Base-by-base conservation (phyloP, 2,113 vertebrate genomes). In the Hassar affinis region DNA sequence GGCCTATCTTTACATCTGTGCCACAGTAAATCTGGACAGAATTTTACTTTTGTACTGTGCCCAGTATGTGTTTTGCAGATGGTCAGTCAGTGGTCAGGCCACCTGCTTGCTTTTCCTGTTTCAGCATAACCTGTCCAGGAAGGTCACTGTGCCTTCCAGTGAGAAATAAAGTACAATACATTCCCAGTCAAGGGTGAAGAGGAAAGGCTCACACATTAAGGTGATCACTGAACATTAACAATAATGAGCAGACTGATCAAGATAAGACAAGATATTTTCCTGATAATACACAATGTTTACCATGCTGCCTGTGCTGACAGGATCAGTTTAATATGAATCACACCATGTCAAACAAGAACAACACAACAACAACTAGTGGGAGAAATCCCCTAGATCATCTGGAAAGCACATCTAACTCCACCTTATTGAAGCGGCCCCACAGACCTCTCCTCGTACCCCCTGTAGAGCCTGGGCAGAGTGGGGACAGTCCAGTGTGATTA, bases 41-140 rank as follows among this genome's bases (percentile, higher is more conserved):
- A 77, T 78, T n/a, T n/a, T 72, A 57, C 49, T 35, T 42, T 42
- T 64, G 30, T 47, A 47, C 75, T 80, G n/a, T 61, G 47, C 52
- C 59, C 33, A 59, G n/a, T 85, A 89, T 89, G 78, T 72, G 47
- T 91, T 93, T 90, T 87, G 76, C 93, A 93, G 92, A 93, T 93
- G 93, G 83, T 56, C 77, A 52, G 1, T 81, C 59, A 83, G 62
- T 69, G 80, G 80, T 86, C 89, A 76, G 75, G 42, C 78, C 89
- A 94, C 92, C 93, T 93, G 93, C 93, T 81, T 35, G 27, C 69
- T 68, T 86, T 83, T 85, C 86, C 84, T 82, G 82, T 84, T 88
- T 85, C 71, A 82, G 88, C 61, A 74, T 86, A 88, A 88, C 78
- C 87, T 86, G 80, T 75, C 81, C 74, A 79, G 61, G 66, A 86